Evolutionary conservation across 2,113 vertebrate genomes (phyloP).

Genomic region (zebrafish (Danio rerio)): DNA sequence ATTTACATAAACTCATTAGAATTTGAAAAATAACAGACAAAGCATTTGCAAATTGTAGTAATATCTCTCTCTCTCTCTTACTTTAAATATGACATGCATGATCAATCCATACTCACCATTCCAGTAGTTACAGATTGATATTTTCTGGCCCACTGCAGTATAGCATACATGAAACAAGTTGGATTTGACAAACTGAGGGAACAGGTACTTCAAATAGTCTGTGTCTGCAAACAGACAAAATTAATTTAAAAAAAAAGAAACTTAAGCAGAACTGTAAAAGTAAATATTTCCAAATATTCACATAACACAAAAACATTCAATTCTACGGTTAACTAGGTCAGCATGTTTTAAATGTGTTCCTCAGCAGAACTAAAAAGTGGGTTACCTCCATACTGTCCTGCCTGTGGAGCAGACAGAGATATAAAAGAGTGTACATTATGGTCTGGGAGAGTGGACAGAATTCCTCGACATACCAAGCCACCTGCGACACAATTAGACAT

Average conservation of each 20-base stretch:
- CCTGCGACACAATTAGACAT: conserved; percentile 67
- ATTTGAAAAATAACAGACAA: too few species aligned
- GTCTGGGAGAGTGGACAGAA: conserved; percentile 83
- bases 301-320: not conserved
- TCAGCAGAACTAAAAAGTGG: not conserved
- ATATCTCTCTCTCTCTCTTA: too few species aligned
- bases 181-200: conserved; percentile 84
- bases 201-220: conserved; percentile 85
- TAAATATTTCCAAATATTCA: not conserved
- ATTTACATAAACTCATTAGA: too few species aligned
- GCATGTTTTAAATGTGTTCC: not conserved
- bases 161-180: conserved; percentile 88
- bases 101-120: conserved; percentile 78
- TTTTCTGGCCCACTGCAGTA: conserved; percentile 74
- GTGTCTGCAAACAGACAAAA: conserved; percentile 69
- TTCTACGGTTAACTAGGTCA: not conserved
- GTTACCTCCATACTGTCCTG: conserved; percentile 88
- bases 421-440: conserved; percentile 91
- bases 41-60: too few species aligned
- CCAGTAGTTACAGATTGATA: conserved; percentile 95
- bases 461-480: conserved; percentile 87
- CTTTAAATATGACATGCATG: not conserved
- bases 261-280: not conserved
- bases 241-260: not conserved
- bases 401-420: conserved; percentile 88